Conservation (phyloP, 1,140 invertebrate species). For the Goniozus legneri region DNA sequence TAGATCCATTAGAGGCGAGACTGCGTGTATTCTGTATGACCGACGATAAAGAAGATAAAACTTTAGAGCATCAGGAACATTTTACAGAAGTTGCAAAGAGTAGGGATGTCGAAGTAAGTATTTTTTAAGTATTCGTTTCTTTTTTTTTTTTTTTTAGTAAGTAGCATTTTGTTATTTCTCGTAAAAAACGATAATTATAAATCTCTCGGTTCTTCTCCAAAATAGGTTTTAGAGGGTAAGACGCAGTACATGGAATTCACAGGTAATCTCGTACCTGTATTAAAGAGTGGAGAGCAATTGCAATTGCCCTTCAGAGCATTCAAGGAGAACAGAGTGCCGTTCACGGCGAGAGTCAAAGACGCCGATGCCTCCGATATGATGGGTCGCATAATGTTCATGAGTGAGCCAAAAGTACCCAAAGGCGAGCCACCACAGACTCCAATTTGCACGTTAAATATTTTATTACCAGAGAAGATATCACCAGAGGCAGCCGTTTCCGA, state of each 20-base stretch:
- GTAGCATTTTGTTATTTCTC: conserved; percentile 1
- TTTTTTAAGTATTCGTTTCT: conserved; percentile 3
- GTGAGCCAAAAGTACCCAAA: conserved; percentile 81
- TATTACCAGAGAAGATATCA: conserved; percentile 74
- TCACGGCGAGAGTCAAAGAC: conserved; percentile 83
- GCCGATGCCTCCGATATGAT: conserved; percentile 64
- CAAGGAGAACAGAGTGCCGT: conserved; percentile 91
- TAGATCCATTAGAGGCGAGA: conserved; percentile 82
- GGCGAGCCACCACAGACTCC: conserved; percentile 82
- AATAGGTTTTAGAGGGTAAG: conserved; percentile 80
- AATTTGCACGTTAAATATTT: conserved; percentile 87
- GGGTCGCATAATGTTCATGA: conserved; percentile 92
- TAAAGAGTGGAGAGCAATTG: conserved; percentile 91
- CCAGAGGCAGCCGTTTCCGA: conserved; percentile 68
- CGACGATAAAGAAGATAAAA: conserved; percentile 96
- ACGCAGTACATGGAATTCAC: conserved; percentile 91
- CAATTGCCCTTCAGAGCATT: conserved; percentile 84
- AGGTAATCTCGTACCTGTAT: conserved; percentile 91
- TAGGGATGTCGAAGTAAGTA: conserved; percentile 77
- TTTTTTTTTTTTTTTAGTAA: conserved; percentile 9
- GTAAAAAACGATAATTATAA: too few relatives aligned
- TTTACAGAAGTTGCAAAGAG: conserved; percentile 91
- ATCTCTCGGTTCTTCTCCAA: too few relatives aligned
- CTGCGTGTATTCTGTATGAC: conserved; percentile 95
- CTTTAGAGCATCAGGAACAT: conserved; percentile 88